These are phyloP conservation scores for Leuciscus waleckii DNA, from an alignment of 2,797 vertebrate species.

Conservation along the genomic window DNA sequence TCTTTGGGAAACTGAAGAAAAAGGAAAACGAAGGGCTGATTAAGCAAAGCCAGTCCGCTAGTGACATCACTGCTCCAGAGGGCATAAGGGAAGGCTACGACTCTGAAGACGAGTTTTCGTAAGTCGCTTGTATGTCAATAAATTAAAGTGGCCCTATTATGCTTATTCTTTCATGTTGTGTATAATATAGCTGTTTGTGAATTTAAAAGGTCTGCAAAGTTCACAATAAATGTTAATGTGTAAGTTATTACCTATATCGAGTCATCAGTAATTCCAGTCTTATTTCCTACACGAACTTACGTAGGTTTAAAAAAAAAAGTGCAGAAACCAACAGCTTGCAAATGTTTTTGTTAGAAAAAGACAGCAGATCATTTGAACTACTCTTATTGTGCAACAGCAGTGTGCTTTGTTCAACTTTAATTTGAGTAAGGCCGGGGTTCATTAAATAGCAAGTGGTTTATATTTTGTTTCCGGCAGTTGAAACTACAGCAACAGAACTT, in stretches of 20 bases:
- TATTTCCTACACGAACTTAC: not conserved
- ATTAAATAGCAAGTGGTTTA: not conserved
- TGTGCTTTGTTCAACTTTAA: not conserved
- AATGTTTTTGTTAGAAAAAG: not conserved
- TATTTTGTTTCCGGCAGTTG: constrained; percentile 69
- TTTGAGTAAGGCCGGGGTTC: not conserved
- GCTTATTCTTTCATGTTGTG: not conserved
- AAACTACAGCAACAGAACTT: constrained; percentile 83
- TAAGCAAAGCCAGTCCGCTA: constrained; percentile 80
- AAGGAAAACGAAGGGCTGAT: constrained; percentile 76
- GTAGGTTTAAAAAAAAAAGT: not conserved
- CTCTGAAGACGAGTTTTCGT: constrained; percentile 85
- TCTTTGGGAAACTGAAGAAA: constrained; percentile 87
- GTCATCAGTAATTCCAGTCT: not conserved
- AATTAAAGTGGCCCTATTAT: not conserved
- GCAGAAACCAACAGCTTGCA: not conserved
- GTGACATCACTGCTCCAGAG: constrained; percentile 74
- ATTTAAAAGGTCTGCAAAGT: not conserved
- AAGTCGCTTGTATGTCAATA: constrained; percentile 60
- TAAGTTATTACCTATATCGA: not conserved
- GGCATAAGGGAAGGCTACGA: constrained; percentile 64
- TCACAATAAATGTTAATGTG: not conserved
- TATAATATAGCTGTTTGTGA: not conserved
- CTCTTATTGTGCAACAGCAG: not conserved
- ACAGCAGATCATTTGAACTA: not conserved